phyloP scores from a whole-genome alignment of 2,113 vertebrate species.

The Hypomesus transpacificus region DNA sequence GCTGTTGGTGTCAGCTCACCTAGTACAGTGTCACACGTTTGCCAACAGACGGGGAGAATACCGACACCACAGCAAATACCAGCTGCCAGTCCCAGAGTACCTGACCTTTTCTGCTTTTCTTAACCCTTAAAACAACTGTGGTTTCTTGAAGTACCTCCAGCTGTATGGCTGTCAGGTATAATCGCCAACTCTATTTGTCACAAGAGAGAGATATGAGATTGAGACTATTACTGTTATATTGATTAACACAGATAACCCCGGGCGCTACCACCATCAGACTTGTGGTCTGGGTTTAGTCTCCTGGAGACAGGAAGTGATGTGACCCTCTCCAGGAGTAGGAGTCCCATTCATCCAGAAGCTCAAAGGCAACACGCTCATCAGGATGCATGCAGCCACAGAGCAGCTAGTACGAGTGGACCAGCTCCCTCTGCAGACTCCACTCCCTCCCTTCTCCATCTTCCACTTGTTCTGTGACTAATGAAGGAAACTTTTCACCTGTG shows the following conservation, averaged over 20 bases:
- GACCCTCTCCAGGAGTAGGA: no score
- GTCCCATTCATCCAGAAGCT: no score
- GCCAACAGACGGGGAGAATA: constrained; percentile 19
- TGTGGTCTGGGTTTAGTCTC: not conserved
- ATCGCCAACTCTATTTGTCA: constrained; percentile 1
- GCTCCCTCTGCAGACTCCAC: no score
- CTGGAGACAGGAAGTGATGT: not conserved
- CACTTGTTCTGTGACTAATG: constrained; percentile 40
- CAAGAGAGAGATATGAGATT: not conserved
- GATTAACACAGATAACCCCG: no score
- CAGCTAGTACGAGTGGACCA: no score
- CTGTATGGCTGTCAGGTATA: constrained; percentile 21
- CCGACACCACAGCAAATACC: constrained; percentile 60
- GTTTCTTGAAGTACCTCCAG: constrained; percentile 13
- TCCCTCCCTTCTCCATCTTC: constrained; percentile 8
- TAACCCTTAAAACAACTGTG: constrained; percentile 42
- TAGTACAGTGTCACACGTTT: constrained; percentile 27
- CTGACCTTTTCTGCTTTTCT: constrained; percentile 64
- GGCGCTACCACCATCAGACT: not conserved
- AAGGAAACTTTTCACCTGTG: constrained; percentile 48
- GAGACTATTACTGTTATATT: no score
- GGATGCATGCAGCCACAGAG: no score
- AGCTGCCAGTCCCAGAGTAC: constrained; percentile 52
- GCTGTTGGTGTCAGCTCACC: constrained; percentile 36
- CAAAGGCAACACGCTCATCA: no score